phyloP scores from a whole-genome alignment of 2,113 vertebrate genomes.

The Chaetura pelagica region DNA sequence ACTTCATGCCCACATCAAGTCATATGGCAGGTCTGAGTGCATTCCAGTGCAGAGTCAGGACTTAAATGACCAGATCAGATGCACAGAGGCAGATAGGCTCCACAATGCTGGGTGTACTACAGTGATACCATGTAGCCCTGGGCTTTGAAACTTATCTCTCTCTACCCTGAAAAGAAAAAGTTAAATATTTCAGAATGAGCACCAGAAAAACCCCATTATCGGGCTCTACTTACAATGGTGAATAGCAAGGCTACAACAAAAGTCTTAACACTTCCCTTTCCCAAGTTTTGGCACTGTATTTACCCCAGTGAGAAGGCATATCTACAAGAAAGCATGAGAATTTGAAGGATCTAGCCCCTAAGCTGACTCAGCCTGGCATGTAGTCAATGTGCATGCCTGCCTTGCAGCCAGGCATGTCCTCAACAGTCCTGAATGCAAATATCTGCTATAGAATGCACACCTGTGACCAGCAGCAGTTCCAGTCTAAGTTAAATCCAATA shows the following conservation, averaged over 20 bases:
- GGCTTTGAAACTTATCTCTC: background rate
- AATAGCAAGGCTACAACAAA: background rate
- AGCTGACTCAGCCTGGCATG: background rate
- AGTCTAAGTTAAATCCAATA: background rate
- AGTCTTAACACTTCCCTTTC: background rate
- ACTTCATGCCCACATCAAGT: fast-evolving
- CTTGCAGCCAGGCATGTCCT: background rate
- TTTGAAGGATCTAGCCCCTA: background rate
- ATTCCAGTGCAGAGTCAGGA: background rate
- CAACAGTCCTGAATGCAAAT: background rate
- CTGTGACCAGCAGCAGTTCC: background rate
- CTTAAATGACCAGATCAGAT: background rate
- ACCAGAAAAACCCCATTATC: background rate
- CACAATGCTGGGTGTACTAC: background rate
- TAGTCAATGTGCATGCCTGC: background rate
- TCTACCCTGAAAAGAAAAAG: background rate
- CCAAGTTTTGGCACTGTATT: background rate
- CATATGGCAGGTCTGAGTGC: background rate
- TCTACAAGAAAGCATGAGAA: background rate
- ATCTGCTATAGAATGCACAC: background rate
- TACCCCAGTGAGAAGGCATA: fast-evolving
- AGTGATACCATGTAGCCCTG: background rate
- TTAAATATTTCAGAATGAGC: background rate
- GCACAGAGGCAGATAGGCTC: background rate
- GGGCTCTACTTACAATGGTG: background rate